Percentiles rank a stretch among this genome's conserved stretches.
Evolutionary conservation across 2,888 invertebrate genomes (phyloP).

Genomic region (Eupelmus urozonus): DNA sequence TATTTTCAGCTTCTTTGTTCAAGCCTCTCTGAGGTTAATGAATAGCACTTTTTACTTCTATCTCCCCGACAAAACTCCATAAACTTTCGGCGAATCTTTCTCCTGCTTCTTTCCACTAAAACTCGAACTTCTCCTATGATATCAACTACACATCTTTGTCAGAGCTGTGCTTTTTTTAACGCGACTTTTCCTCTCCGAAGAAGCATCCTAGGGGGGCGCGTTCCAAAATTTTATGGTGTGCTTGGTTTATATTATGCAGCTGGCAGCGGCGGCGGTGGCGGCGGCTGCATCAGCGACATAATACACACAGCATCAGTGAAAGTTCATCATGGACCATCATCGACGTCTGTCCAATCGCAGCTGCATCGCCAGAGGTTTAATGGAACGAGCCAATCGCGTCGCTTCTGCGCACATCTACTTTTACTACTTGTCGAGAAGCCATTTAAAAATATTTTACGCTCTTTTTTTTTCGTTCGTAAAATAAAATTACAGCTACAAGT

Average conservation of each 20-base stretch:
- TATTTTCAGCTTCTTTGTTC: constrained; percentile 52
- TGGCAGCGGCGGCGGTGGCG: constrained; percentile 38
- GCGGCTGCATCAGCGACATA: constrained; percentile 12
- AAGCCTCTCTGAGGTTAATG: constrained; percentile 22
- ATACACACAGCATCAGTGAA: constrained; percentile 4
- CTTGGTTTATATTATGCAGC: constrained; percentile 54
- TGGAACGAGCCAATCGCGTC: constrained; percentile 35
- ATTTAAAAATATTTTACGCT: constrained; percentile 20
- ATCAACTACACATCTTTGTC: too few relatives aligned
- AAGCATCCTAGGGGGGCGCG: constrained; percentile 41
- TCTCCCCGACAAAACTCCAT: constrained; percentile 18
- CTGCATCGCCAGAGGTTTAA: neutral
- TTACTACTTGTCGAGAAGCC: constrained; percentile 11
- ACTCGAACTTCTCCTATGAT: too few relatives aligned
- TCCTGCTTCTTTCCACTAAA: neutral
- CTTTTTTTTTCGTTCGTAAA: too few relatives aligned
- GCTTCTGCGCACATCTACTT: neutral
- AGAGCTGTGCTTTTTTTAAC: too few relatives aligned
- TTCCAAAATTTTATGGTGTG: constrained; percentile 48
- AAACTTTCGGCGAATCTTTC: neutral
- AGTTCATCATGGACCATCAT: constrained; percentile 24
- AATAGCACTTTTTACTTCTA: neutral
- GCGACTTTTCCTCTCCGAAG: neutral
- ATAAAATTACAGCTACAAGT: too few relatives aligned
- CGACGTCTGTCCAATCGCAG: constrained; percentile 28